A percentile compares a stretch with the other conserved stretches of the same genome.
These are phyloP conservation scores for Triplophysa siluroides DNA, from an alignment of 2,113 vertebrate genomes.

Conservation along the genomic window DNA sequence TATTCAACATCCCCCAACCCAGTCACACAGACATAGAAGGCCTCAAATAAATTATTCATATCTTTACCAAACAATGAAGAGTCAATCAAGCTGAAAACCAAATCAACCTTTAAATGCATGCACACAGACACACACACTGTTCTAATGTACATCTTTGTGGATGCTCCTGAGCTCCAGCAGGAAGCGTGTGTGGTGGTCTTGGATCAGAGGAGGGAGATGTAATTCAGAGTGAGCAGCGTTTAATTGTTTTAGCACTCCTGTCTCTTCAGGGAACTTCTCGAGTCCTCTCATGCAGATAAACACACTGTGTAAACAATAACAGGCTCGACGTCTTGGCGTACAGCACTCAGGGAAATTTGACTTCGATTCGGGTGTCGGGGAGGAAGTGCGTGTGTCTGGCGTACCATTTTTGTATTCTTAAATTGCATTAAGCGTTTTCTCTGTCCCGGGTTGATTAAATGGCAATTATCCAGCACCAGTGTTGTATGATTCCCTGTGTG, in stretches of 20 bases:
- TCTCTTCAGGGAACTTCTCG: conserved; percentile 63
- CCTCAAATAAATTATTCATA: conserved; percentile 84
- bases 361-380: conserved; percentile 43
- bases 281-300: conserved; percentile 71
- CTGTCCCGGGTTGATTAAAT: conserved; percentile 13
- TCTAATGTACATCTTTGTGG: conserved; percentile 72
- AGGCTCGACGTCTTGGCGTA: conserved; percentile 58
- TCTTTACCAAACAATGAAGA: conserved; percentile 83
- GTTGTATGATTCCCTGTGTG: conserved; percentile 4
- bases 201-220: conserved; percentile 64
- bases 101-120: conserved; percentile 83
- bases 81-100: conserved; percentile 87
- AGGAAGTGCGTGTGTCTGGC: neutral
- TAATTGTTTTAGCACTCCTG: conserved; percentile 66
- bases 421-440: conserved; percentile 30
- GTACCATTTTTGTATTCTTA: conserved; percentile 7
- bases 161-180: conserved; percentile 62
- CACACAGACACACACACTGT: conserved; percentile 49
- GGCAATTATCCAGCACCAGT: neutral
- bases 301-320: conserved; percentile 66
- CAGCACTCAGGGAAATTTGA: conserved; percentile 46
- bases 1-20: neutral
- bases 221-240: conserved; percentile 62
- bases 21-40: conserved; percentile 59
- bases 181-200: conserved; percentile 68